Conservation (phyloP, 92 coral and sea anemone species). For the Porites divaricata region DNA sequence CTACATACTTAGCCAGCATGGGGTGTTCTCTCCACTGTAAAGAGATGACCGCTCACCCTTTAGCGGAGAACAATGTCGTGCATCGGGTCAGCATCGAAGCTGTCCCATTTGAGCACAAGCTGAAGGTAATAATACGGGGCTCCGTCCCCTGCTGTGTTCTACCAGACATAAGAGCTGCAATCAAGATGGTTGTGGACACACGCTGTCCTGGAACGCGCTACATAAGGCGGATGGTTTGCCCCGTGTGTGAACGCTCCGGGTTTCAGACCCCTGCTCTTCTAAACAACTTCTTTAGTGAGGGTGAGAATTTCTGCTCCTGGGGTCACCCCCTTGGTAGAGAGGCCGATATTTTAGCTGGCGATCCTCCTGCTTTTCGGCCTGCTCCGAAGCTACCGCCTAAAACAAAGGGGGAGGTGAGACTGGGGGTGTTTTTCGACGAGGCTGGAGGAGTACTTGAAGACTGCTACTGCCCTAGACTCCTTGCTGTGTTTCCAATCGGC, state of each 20-base stretch:
- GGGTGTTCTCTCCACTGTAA: constrained; percentile 71
- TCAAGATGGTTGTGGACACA: constrained; percentile 72
- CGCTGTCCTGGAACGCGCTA: constrained; percentile 82
- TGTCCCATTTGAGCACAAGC: constrained; percentile 60
- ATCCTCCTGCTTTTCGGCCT: constrained; percentile 5
- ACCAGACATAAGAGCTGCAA: constrained; percentile 70
- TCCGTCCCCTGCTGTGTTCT: constrained; percentile 81
- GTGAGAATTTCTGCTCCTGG: constrained; percentile 59
- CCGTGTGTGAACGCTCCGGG: constrained; percentile 63
- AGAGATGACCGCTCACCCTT: constrained; percentile 53
- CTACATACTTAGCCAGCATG: constrained; percentile 65
- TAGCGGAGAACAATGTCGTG: constrained; percentile 52
- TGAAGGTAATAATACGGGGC: constrained; percentile 77
- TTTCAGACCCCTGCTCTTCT: constrained; percentile 61
- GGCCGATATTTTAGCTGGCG: constrained; percentile 66
- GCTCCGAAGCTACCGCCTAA: constrained; percentile 19
- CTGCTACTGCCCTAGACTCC: constrained; percentile 76
- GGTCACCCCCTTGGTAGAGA: constrained; percentile 77
- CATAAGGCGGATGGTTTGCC: constrained; percentile 64
- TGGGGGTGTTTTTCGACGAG: constrained; percentile 51
- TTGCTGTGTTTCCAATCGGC: constrained; percentile 83
- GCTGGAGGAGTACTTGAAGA: constrained; percentile 60
- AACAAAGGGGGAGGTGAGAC: constrained; percentile 35
- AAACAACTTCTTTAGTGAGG: constrained; percentile 37
- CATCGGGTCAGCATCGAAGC: constrained; percentile 77